Evolutionary conservation across 2,113 vertebrate genomes (phyloP).

Genomic region (Origma solitaria): DNA sequence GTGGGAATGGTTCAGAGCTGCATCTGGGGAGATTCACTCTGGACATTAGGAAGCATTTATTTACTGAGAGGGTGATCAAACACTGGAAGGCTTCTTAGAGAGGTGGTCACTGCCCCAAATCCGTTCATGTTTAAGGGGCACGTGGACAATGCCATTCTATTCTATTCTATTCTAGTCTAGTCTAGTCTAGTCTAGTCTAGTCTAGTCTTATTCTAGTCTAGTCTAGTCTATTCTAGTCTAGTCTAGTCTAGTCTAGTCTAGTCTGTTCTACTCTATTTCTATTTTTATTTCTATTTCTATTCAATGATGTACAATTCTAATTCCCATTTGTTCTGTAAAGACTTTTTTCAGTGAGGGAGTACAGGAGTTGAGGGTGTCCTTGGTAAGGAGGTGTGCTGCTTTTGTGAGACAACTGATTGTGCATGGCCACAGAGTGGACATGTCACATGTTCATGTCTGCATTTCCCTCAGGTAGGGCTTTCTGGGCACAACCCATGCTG

Average conservation of each 20-base stretch:
- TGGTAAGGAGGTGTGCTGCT: background rate
- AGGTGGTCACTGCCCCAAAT: background rate
- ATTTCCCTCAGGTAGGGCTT: background rate
- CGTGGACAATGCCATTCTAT: background rate
- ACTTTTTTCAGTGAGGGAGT: background rate
- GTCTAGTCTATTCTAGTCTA: background rate
- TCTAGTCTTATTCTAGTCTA: background rate
- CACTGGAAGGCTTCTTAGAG: background rate
- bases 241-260: no score
- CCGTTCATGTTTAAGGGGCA: background rate
- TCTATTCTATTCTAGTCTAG: background rate
- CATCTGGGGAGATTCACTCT: background rate
- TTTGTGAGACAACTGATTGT: background rate
- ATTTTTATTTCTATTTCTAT: background rate
- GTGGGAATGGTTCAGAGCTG: background rate
- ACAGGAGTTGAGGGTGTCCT: fast-evolving
- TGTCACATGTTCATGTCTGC: background rate
- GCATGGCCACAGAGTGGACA: background rate
- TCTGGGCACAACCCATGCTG: background rate
- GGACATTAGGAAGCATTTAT: background rate
- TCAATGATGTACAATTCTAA: background rate
- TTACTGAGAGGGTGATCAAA: background rate
- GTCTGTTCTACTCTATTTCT: no score
- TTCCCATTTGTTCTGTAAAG: background rate
- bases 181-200: background rate